Evolutionary conservation across 2,113 vertebrate genomes (phyloP).

Genomic region (Planiliza haematocheilus): DNA sequence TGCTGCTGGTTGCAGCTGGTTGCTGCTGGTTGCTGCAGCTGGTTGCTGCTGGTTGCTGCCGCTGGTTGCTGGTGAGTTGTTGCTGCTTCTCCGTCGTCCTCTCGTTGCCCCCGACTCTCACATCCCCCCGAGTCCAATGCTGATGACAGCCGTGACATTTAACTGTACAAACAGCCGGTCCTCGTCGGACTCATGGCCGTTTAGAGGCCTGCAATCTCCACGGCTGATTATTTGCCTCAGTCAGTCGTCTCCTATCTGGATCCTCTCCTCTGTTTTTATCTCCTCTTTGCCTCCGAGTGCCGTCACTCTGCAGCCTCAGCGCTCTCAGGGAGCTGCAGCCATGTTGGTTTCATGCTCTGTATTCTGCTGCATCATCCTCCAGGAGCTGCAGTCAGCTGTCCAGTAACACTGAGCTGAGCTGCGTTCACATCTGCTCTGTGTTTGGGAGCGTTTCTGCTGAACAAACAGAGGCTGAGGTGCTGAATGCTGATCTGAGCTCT

Average conservation of each 20-base stretch:
- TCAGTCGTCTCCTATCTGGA: too few species aligned
- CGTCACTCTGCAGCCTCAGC: conserved; percentile 18
- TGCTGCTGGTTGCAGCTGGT: too few species aligned
- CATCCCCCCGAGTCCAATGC: conserved; percentile 35
- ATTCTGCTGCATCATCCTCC: conserved; percentile 39
- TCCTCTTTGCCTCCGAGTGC: background rate
- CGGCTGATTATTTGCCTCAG: too few species aligned
- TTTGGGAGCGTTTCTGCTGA: conserved; percentile 53
- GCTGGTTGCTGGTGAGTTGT: too few species aligned
- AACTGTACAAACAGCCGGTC: conserved; percentile 1
- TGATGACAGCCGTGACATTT: conserved; percentile 53
- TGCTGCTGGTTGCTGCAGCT: too few species aligned
- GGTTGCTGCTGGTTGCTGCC: too few species aligned
- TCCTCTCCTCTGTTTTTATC: background rate
- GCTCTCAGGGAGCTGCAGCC: conserved; percentile 44
- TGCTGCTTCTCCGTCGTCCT: background rate
- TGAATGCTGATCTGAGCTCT: conserved; percentile 1
- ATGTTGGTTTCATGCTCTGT: conserved; percentile 8
- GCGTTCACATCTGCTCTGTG: conserved; percentile 38
- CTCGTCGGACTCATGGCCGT: background rate
- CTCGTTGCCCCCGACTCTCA: conserved; percentile 16
- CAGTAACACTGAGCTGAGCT: conserved; percentile 31
- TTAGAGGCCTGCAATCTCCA: background rate
- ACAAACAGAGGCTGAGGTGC: conserved; percentile 17
- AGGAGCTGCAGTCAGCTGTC: conserved; percentile 19